phyloP scores from a whole-genome alignment of 2,888 invertebrate genomes.

The Seira musarum region DNA sequence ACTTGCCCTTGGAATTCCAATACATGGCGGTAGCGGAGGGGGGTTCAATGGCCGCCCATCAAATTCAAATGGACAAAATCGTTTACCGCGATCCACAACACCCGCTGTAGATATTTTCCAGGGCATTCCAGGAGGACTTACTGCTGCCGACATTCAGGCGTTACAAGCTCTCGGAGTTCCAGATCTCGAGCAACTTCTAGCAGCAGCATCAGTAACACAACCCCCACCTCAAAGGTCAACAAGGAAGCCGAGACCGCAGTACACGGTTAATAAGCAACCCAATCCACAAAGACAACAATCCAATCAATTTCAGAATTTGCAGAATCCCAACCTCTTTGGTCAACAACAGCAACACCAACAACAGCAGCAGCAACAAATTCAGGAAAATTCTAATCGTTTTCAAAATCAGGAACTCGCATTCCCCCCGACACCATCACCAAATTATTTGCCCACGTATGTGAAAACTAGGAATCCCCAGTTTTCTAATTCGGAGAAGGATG shows the following conservation, averaged over 20 bases:
- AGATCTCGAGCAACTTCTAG: neutral
- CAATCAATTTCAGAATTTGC: constrained; percentile 11
- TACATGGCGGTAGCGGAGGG: neutral
- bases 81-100: neutral
- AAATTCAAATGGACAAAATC: neutral
- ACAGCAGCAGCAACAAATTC: constrained; percentile 8
- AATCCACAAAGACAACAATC: constrained; percentile 16
- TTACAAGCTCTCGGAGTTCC: constrained; percentile 42
- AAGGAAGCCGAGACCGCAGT: constrained; percentile 37
- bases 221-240: constrained; percentile 32
- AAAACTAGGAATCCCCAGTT: constrained; percentile 17
- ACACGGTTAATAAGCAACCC: constrained; percentile 27
- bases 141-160: constrained; percentile 36
- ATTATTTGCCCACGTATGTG: neutral
- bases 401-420: constrained; percentile 20
- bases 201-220: constrained; percentile 4
- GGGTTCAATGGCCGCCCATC: neutral
- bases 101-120: neutral
- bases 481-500: constrained; percentile 37
- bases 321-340: neutral
- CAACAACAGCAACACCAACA: constrained; percentile 24
- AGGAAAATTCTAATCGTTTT: neutral
- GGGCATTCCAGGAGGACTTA: constrained; percentile 42
- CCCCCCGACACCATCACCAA: constrained; percentile 7
- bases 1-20: constrained; percentile 13